These are phyloP conservation scores for Gymnoscopelus microlampas DNA, from an alignment of 2,797 vertebrate species.

Conservation along the genomic window DNA sequence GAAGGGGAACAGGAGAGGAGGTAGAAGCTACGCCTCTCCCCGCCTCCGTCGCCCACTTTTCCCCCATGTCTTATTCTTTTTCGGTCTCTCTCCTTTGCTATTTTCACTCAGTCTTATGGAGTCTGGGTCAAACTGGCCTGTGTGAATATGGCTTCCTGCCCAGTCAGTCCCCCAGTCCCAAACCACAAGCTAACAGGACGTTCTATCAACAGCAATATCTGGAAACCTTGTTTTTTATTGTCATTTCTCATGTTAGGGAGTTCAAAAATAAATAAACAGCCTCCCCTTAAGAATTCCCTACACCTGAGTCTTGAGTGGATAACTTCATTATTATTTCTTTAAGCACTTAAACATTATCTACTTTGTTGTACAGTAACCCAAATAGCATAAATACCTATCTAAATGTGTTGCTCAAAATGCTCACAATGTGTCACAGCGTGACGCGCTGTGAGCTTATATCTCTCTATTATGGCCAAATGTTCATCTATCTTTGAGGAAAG, in stretches of 20 bases:
- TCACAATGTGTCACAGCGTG: too few species aligned
- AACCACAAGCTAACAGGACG: slow-evolving; percentile 59
- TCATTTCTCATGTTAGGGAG: slow-evolving; percentile 61
- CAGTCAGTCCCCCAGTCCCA: slow-evolving; percentile 68
- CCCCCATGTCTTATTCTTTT: background rate
- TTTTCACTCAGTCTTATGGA: slow-evolving; percentile 71
- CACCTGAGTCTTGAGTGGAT: background rate
- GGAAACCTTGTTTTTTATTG: slow-evolving; percentile 64
- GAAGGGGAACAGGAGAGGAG: background rate
- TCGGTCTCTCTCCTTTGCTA: slow-evolving; percentile 72
- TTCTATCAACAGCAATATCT: slow-evolving; percentile 66
- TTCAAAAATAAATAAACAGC: slow-evolving; percentile 2
- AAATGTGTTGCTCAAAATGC: too few species aligned
- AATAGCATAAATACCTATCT: too few species aligned
- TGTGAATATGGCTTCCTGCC: slow-evolving; percentile 80
- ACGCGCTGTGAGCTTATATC: too few species aligned
- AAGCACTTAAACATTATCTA: background rate
- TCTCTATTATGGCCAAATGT: too few species aligned
- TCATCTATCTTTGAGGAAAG: too few species aligned
- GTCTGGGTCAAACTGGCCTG: slow-evolving; percentile 78
- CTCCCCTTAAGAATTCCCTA: slow-evolving; percentile 1
- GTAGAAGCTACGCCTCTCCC: background rate
- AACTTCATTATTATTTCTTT: too few species aligned
- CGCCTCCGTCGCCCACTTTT: slow-evolving; percentile 10
- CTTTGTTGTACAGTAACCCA: too few species aligned